Base-by-base conservation (phyloP, 2,888 invertebrate genomes). In the Adelphocoris suturalis region DNA sequence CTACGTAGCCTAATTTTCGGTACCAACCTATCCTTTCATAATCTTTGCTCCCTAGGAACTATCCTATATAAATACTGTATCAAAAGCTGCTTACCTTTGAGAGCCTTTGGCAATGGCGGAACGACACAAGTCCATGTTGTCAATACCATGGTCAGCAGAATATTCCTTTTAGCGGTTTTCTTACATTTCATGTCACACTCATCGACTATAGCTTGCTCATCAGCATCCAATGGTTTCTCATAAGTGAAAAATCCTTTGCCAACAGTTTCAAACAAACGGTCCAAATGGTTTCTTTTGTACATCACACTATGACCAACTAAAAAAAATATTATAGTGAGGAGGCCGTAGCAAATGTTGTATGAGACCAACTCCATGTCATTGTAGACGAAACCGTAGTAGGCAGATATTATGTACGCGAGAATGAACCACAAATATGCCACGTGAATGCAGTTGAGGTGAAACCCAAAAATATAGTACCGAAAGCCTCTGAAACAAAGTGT, bases 321-420 rank as follows among this genome's bases (percentile, higher is more conserved):
- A n/a, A 27, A 76, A n/a, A 37, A 76, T 7, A 76, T 76, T 5
- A 76, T 11, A 28, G 76, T 76, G 28, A 76, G 27, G 13, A 76
- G n/a, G 14, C 76, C 76, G 28, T 76, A 76, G 46, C 76, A 76
- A 5, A 76, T 27, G 27, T 76, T 28, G 76, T 76, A 76, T 11
- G 76, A 46, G 14, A 76, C 12, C 16, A 76, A 28, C n/a, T 76
- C 76, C 1, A 37, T n/a, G 28, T 76, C 76, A 16, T 76, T 76
- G 76, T 76, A 28, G 13, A n/a, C 13, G 46, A 76, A 76, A 28
- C 28, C 76, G 28, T 27, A 28, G 46, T 76, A 76, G 37, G n/a
- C 28, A 13, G 76, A 76, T 12, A 76, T 4, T 2, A 76, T 16
- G 28, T 76, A 76, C 27, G 76, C 76, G 0, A 76, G 9, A 7